Evolutionary conservation across 2,888 invertebrate species (phyloP), one percentile per base, ranked within the genome.

Genomic region (Cantharis rustica): DNA sequence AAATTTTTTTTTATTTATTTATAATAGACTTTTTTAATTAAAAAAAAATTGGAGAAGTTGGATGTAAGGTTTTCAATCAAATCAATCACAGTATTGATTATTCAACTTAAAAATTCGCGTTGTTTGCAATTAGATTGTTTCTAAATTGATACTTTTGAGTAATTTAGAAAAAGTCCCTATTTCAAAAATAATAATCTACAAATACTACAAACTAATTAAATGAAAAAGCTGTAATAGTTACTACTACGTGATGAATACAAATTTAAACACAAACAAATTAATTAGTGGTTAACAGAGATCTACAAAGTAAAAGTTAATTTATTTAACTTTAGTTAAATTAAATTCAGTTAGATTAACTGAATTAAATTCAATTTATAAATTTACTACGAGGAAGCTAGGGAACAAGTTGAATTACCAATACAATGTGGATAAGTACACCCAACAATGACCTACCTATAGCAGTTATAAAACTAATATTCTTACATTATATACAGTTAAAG

Each of bases 401-500:
- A 71, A 16, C 62, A 73, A 73, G 73, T 73, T 73, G 68, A 73
- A 73, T 73, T 23, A 61, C 61, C 20, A 68, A 68, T 73, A 73
- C 20, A 69, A 23, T 15, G 27, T 23, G 66, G 17, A 73, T 15
- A 31, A n/a, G 16, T 68, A 68, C 68, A 69, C 47, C 61, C 27
- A 68, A 73, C 68, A 73, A 73, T 62, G 62, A 26, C 47, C 31
- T 69, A 31, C 20, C 13, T 31, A 72, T 47, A 15, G 31, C 20
- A 61, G 26, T 63, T 62, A 23, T 72, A 72, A 16, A 66, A 20
- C n/a, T 66, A 16, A 66, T 20, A 13, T 20, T 23, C 20, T 66
- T 66, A 23, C 23, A 23, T 66, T 23, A n/a, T 64, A 66, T 66
- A 66, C 64, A 66, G n/a, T 63, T 66, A 13, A 23, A 66, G 23